Base-by-base conservation (phyloP, 2,113 vertebrate species). In the Dicrurus megarhynchus region DNA sequence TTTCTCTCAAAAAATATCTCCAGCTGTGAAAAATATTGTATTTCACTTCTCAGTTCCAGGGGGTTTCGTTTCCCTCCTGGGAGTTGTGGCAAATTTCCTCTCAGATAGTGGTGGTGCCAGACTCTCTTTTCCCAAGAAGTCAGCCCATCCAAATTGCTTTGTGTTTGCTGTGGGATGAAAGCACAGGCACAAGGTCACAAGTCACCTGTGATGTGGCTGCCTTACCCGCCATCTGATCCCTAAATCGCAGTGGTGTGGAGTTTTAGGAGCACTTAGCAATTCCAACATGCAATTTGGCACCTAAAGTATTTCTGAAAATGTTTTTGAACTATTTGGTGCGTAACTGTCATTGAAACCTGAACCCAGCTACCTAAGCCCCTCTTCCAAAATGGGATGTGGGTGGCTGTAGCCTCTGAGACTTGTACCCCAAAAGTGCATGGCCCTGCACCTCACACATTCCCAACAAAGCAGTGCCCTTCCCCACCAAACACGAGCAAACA, bases 1-100 rank as follows among this genome's bases (percentile, higher is more conserved):
- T 30, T 13, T 4, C 7, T 30, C 39, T 64, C 59, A 67, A 92
- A 90, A 67, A 67, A 28, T 44, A 84, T 70, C 52, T 92, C 83
- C 94, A 93, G 80, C 71, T 96, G 94, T 87, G 60, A 81, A 74
- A 92, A 92, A 92, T 89, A 61, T 9, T 90, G 33, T 84, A 37
- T 90, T 92, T 81, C 68, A 74, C 33, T 90, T 70, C 33, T 63
- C 37, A 35, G 22, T 78, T 90, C 64, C 60, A 93, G 64, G 77
- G 52, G 8, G 26, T 81, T 97, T 73, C 0, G 1, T 56, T 93
- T 94, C 76, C 47, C 60, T 86, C 32, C 59, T 55, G 76, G 56
- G 30, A 56, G 30, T 75, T 56, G 83, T 87, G 64, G 56, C 52
- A 44, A 52, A 5, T 90, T 59, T 89, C 44, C 2, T 11, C 16